phyloP scores from a whole-genome alignment of 35 echinoderm and acorn worm species.

The Anneissia japonica region DNA sequence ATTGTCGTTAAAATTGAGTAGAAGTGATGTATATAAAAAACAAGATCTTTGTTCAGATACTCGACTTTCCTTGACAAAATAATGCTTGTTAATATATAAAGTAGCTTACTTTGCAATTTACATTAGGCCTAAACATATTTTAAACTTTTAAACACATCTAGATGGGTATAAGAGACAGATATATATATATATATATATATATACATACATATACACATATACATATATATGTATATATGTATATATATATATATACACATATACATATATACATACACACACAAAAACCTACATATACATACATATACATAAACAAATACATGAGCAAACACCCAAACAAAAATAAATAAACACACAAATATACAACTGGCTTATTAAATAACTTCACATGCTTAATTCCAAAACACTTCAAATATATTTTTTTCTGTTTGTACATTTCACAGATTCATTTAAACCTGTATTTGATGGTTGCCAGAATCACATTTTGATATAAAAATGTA shows the following conservation, averaged over 20 bases:
- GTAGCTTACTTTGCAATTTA: background rate
- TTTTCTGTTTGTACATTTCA: background rate
- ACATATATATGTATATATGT: background rate
- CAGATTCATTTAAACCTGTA: background rate
- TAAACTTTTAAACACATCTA: background rate
- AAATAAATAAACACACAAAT: background rate
- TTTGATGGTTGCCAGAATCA: background rate
- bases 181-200: conserved; percentile 3
- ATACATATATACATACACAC: background rate
- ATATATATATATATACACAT: background rate
- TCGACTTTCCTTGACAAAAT: background rate
- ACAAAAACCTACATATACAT: background rate
- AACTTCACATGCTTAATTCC: background rate
- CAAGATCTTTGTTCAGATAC: too few species aligned
- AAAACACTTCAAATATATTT: background rate
- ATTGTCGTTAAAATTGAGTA: too few species aligned
- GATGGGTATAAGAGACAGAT: background rate
- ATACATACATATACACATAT: background rate
- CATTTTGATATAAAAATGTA: background rate
- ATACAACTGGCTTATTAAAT: background rate
- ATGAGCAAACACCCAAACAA: background rate
- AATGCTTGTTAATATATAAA: background rate
- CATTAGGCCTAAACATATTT: background rate
- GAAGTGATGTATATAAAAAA: too few species aligned
- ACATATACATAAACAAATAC: background rate